These are phyloP conservation scores for Netelia virgata DNA, from an alignment of 2,888 invertebrate species.

Conservation along the genomic window DNA sequence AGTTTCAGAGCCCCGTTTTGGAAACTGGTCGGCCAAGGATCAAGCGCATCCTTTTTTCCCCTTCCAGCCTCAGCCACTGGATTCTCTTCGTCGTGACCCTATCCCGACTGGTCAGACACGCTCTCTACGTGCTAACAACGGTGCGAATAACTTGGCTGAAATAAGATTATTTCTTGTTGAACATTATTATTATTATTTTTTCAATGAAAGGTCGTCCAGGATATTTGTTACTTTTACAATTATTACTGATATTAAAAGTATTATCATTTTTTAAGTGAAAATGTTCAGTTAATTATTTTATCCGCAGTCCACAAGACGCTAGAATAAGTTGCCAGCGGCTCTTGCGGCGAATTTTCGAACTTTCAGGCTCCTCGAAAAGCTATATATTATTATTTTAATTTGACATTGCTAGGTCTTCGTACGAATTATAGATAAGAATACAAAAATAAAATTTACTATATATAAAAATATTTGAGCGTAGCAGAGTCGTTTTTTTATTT, in stretches of 20 bases:
- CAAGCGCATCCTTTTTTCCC: slow-evolving; percentile 19
- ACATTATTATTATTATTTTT: neutral
- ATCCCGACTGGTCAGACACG: slow-evolving; percentile 46
- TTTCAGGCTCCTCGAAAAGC: no score
- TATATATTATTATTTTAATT: no score
- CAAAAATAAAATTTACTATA: no score
- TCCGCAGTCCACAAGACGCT: no score
- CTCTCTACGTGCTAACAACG: neutral
- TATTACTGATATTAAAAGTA: no score
- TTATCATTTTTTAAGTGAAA: no score
- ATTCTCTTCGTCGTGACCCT: slow-evolving; percentile 27
- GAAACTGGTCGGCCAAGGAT: slow-evolving; percentile 47
- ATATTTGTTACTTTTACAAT: neutral
- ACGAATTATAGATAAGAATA: no score
- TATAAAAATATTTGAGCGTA: no score
- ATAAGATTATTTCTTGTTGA: neutral
- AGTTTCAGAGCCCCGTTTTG: slow-evolving; percentile 8
- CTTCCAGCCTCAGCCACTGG: neutral
- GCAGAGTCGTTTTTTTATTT: neutral
- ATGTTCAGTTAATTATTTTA: no score
- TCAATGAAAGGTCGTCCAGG: neutral
- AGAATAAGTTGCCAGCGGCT: no score
- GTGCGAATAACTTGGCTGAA: slow-evolving; percentile 11
- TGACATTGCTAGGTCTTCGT: no score
- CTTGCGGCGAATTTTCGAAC: no score